These are phyloP conservation scores for Gadus macrocephalus DNA, from an alignment of 2,113 vertebrate genomes.

Conservation along the genomic window DNA sequence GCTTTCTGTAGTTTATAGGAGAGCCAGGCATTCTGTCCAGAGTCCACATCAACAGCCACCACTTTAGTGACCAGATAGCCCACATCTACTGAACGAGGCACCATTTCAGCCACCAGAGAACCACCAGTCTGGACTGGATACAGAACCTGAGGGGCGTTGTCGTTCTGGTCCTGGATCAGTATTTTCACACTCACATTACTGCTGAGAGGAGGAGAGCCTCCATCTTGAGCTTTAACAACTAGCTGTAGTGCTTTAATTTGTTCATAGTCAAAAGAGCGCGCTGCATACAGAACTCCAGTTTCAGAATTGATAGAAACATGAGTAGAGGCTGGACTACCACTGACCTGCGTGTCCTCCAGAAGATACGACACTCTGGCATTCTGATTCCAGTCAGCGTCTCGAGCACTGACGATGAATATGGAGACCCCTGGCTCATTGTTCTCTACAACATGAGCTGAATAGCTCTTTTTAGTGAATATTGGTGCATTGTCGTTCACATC, in stretches of 20 bases:
- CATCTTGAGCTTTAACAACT: too few relatives aligned
- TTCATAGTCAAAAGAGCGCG: constrained; percentile 58
- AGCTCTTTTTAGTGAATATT: constrained; percentile 22
- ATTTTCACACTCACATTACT: too few relatives aligned
- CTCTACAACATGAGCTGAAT: constrained; percentile 33
- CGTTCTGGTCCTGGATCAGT: too few relatives aligned
- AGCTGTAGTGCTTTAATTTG: constrained; percentile 45
- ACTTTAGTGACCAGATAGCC: too few relatives aligned
- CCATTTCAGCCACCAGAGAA: too few relatives aligned
- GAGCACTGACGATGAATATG: constrained; percentile 36
- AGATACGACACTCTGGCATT: constrained; percentile 49
- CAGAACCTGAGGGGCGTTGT: too few relatives aligned
- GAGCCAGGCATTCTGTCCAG: too few relatives aligned
- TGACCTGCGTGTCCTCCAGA: constrained; percentile 39
- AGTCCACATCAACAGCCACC: too few relatives aligned
- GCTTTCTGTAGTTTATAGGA: too few relatives aligned
- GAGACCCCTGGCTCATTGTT: constrained; percentile 43
- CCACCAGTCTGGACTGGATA: too few relatives aligned
- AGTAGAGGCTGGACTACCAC: constrained; percentile 30
- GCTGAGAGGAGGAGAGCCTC: too few relatives aligned
- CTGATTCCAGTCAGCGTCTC: constrained; percentile 43
- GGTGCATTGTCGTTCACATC: constrained; percentile 57
- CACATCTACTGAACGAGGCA: too few relatives aligned
- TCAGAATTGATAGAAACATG: constrained; percentile 52
- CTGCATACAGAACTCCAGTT: constrained; percentile 47